These are phyloP conservation scores for Caprella mutica DNA, from an alignment of 2,888 invertebrate species.

Conservation along the genomic window DNA sequence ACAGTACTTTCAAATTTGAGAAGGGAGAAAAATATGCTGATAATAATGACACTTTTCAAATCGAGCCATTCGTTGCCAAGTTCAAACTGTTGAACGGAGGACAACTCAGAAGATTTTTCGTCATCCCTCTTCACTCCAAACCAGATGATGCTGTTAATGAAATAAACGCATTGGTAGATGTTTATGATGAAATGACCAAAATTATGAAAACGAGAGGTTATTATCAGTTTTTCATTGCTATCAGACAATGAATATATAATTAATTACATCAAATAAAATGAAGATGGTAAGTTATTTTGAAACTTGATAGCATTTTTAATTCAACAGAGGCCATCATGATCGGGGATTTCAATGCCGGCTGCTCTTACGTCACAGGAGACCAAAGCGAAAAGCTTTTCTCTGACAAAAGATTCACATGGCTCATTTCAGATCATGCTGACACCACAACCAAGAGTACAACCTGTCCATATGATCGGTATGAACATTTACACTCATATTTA, in stretches of 20 bases:
- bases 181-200: slow-evolving; percentile 18
- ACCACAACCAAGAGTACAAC: slow-evolving; percentile 15
- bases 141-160: slow-evolving; percentile 12
- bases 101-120: neutral
- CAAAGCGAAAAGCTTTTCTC: slow-evolving; percentile 42
- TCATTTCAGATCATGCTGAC: slow-evolving; percentile 42
- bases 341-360: slow-evolving; percentile 39
- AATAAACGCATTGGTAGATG: slow-evolving; percentile 21
- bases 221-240: no score
- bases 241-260: no score
- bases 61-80: slow-evolving; percentile 17
- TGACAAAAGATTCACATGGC: slow-evolving; percentile 51
- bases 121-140: slow-evolving; percentile 17
- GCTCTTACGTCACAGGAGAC: slow-evolving; percentile 43
- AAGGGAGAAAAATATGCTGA: no score
- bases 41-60: neutral
- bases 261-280: no score
- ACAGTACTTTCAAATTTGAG: no score
- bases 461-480: slow-evolving; percentile 23
- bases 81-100: neutral
- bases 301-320: no score
- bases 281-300: no score
- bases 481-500: no score
- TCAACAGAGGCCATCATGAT: slow-evolving; percentile 18
- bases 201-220: no score